Base-by-base conservation (phyloP, 2,888 invertebrate genomes). In the Rhamphomyia laevipes region DNA sequence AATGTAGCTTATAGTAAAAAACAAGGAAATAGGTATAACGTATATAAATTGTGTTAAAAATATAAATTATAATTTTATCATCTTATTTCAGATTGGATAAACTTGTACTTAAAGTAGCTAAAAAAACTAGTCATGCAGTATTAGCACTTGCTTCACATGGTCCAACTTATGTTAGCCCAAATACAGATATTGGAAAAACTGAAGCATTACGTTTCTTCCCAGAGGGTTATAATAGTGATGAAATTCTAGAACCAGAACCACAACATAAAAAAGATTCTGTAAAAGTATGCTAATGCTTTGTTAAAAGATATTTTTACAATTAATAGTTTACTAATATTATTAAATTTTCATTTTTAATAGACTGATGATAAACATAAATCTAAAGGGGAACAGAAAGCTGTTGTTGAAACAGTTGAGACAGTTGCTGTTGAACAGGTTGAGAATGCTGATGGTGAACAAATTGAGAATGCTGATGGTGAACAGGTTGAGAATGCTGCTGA, bases 161-260 rank as follows among this genome's bases (percentile, higher is more conserved):
- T 1, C 84, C 87, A 1, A 74, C 80, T 17, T 83, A 82, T 63
- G 77, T 82, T 23, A 84, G 84, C 59, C 74, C 75, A 7, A 81
- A 84, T 61, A 72, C 77, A 0, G 78, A 78, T 4, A 70, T 74
- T 31, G 86, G 86, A 0, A 73, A 71, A 27, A 69, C 71, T 43
- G 84, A 87, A 58, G 79, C 81, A 48, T 67, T 72, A 3, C 63
- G 74, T 49, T 83, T 84, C 73, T 87, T 88, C 67, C 84, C 85
- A 1, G 72, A 75, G 2, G 80, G 76, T 1, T 81, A 79, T 27
- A 77, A 75, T 55, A 74, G 70, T 42, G 74, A 77, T 44, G 72
- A 68, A 41, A n/a, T 35, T 13, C 2, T 35, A n/a, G 59, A 57
- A 13, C 56, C 56, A 30, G 61, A 62, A 47, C 59, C 37, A 43